Conservation (phyloP, 2,113 vertebrate genomes). For the Sylvia atricapilla region DNA sequence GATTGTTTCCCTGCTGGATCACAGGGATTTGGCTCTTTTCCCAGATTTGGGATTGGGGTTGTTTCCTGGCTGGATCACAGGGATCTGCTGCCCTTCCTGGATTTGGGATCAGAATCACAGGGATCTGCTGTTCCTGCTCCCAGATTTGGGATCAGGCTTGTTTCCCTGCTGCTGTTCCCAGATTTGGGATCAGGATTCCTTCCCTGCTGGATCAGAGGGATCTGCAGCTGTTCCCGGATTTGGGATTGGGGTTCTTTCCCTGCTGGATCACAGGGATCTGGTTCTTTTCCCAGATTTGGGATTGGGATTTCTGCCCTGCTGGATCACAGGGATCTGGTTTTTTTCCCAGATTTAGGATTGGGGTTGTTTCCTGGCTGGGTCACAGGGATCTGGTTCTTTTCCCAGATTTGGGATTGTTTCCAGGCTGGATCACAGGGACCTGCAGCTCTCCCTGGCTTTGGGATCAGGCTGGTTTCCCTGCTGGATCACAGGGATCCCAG, state of each 20-base stretch:
- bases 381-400: not conserved
- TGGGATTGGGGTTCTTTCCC: not conserved
- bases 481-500: not conserved
- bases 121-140: not conserved
- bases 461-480: not conserved
- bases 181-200: too few species aligned
- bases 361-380: not conserved
- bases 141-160: too few species aligned
- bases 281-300: too few species aligned
- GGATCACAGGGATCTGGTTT: not conserved
- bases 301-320: not conserved
- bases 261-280: not conserved
- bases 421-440: not conserved
- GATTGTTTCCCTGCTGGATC: too few species aligned
- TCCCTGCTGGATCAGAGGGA: not conserved
- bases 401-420: not conserved
- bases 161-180: too few species aligned
- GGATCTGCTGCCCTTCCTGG: too few species aligned
- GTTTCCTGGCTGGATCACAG: too few species aligned
- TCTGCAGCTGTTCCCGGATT: not conserved
- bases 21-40: too few species aligned
- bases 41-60: not conserved
- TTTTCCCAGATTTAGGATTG: not conserved
- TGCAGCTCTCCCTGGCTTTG: not conserved
- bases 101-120: too few species aligned